Conservation (phyloP, 2,797 vertebrate genomes). For the Pipistrellus pipistrellus region DNA sequence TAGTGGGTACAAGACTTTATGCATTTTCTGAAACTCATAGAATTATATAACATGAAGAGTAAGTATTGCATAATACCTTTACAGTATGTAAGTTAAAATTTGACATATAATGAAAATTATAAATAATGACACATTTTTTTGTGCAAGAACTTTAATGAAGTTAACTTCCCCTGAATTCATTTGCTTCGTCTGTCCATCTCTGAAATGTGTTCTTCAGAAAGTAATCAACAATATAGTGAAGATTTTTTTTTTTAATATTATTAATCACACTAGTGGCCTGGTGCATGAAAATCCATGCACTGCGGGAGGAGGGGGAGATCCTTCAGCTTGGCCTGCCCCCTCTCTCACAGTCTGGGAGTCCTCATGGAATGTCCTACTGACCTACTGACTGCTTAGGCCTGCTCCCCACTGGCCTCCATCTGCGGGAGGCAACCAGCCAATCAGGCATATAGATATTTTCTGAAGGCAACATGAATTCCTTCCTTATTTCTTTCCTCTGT, state of each 20-base stretch:
- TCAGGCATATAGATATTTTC: too few species aligned
- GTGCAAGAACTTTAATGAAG: background rate
- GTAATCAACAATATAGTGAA: background rate
- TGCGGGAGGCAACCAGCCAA: too few species aligned
- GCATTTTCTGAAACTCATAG: background rate
- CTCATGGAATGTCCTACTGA: too few species aligned
- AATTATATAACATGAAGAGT: background rate
- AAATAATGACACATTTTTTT: slow-evolving; percentile 5
- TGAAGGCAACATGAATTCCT: too few species aligned
- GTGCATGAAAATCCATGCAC: too few species aligned
- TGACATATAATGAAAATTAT: background rate
- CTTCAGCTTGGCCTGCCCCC: too few species aligned
- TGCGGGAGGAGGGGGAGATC: too few species aligned
- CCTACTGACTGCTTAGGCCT: too few species aligned
- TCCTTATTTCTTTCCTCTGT: too few species aligned
- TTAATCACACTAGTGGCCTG: background rate
- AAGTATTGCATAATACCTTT: background rate
- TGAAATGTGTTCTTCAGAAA: slow-evolving; percentile 33
- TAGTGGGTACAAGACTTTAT: background rate
- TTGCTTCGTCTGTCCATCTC: slow-evolving; percentile 50
- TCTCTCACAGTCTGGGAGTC: too few species aligned
- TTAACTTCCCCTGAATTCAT: background rate
- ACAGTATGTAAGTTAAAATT: background rate
- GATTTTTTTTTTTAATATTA: background rate
- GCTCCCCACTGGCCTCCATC: too few species aligned